phyloP scores from a whole-genome alignment of 2,797 vertebrate species.

The Chanos chanos region DNA sequence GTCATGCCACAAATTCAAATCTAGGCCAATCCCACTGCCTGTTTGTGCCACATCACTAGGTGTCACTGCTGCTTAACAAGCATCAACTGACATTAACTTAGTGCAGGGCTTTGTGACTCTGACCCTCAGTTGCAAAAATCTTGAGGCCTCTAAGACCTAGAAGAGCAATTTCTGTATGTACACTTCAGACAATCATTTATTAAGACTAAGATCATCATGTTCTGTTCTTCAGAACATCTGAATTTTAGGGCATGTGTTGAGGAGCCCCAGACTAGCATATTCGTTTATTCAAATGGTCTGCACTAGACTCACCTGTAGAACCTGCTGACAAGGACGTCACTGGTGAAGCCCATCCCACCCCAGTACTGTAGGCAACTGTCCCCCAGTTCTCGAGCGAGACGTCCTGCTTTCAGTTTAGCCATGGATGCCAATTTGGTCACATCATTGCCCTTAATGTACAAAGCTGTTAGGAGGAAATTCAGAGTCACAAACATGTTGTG shows the following conservation, averaged over 20 bases:
- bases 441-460: constrained; percentile 80
- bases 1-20: no score
- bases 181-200: no score
- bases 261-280: background rate
- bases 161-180: no score
- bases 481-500: no score
- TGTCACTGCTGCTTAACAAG: constrained; percentile 48
- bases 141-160: no score
- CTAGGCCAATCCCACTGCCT: background rate
- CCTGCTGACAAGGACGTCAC: constrained; percentile 80
- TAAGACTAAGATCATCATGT: no score
- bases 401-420: constrained; percentile 84
- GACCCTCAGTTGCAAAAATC: no score
- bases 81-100: background rate
- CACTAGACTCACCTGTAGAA: constrained; percentile 77
- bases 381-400: constrained; percentile 71
- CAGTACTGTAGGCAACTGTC: constrained; percentile 89
- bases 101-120: no score
- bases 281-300: background rate
- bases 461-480: constrained; percentile 59
- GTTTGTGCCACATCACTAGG: constrained; percentile 55
- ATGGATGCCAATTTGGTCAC: constrained; percentile 87
- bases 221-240: no score
- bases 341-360: constrained; percentile 90
- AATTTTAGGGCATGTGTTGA: no score